A percentile compares a stretch with the other conserved stretches of the same genome.
phyloP scores from a whole-genome alignment of 2,888 invertebrate genomes.

The Strigamia crassipes region DNA sequence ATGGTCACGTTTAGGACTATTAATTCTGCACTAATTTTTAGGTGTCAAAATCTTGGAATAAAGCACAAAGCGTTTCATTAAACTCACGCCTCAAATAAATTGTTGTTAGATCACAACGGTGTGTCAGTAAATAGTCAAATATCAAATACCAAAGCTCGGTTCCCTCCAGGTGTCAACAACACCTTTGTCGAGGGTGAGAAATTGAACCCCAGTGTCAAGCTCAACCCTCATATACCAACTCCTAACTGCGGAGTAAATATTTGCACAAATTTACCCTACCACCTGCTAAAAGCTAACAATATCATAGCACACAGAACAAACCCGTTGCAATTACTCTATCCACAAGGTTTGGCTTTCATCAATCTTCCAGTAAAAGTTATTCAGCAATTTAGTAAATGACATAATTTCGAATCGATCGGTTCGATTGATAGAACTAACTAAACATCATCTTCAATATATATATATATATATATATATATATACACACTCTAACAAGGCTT shows the following conservation, averaged over 20 bases:
- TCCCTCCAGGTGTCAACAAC: constrained; percentile 15
- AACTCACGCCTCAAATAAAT: not conserved
- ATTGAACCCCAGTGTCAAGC: constrained; percentile 28
- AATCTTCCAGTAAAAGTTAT: not conserved
- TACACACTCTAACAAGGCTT: not conserved
- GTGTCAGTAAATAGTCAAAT: not conserved
- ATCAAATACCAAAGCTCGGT: not conserved
- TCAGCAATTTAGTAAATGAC: not conserved
- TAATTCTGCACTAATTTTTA: not conserved
- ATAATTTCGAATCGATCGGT: not conserved
- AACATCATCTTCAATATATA: not conserved
- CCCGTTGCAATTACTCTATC: not conserved
- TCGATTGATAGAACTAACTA: not conserved
- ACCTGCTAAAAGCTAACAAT: constrained; percentile 38
- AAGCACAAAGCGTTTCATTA: not conserved
- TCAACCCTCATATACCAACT: constrained; percentile 30
- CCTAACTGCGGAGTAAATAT: constrained; percentile 11
- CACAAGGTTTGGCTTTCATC: not conserved
- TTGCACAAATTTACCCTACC: constrained; percentile 34
- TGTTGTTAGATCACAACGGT: not conserved
- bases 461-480: not conserved
- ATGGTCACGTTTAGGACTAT: not conserved
- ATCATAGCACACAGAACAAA: not conserved
- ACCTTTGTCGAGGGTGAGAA: constrained; percentile 34
- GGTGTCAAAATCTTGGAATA: not conserved